Conservation (phyloP, 2,113 vertebrate species). For the Sialia sialis region DNA sequence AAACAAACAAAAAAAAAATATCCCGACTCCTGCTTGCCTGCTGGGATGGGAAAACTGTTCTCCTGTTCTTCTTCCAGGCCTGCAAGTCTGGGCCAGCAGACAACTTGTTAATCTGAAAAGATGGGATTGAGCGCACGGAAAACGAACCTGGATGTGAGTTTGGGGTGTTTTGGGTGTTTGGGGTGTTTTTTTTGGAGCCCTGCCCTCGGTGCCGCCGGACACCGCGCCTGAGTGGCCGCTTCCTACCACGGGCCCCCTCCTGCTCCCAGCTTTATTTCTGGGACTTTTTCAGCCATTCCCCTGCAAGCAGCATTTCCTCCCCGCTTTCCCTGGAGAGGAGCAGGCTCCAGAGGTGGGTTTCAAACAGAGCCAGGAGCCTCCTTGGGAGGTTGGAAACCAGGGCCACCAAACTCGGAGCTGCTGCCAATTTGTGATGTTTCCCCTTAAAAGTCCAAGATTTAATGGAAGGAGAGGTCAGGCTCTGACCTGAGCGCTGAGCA, state of each 20-base stretch:
- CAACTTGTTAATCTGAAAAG: not conserved
- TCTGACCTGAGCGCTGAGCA: slow-evolving; percentile 15
- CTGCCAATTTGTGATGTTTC: not conserved
- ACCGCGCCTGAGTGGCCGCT: not conserved
- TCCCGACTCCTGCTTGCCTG: not conserved
- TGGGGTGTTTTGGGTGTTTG: not conserved
- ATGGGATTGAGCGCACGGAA: not conserved
- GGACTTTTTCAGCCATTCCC: not conserved
- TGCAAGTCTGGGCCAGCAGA: fast-evolving
- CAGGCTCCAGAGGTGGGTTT: not conserved
- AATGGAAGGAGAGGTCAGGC: slow-evolving; percentile 18
- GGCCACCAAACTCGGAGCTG: not conserved
- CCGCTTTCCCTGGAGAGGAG: not conserved
- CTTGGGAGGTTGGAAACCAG: not conserved
- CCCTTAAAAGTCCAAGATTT: not conserved
- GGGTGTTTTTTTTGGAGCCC: not conserved
- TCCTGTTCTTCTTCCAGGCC: not conserved
- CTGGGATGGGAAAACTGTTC: not conserved
- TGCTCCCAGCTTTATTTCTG: slow-evolving; percentile 2
- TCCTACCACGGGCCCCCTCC: not conserved
- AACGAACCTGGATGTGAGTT: not conserved
- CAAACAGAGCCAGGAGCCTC: not conserved
- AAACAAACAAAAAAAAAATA: not conserved
- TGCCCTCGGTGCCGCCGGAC: not conserved
- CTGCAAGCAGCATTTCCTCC: not conserved